phyloP scores from a whole-genome alignment of 1,140 invertebrate species.

The Habropoda laboriosa region DNA sequence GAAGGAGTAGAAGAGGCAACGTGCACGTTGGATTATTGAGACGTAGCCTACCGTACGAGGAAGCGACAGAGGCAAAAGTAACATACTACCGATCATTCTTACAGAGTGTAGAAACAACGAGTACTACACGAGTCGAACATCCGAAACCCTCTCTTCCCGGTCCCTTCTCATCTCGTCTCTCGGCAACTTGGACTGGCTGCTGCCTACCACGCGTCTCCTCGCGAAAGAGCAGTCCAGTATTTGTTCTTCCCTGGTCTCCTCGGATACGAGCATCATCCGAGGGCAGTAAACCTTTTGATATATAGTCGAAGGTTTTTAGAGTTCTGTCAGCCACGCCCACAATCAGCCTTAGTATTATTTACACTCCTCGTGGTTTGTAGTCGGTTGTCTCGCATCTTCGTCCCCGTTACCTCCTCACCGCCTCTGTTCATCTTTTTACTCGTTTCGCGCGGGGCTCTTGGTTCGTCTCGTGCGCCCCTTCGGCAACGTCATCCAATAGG shows the following conservation, averaged over 20 bases:
- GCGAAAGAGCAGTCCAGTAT: constrained; percentile 56
- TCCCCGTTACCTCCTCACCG: constrained; percentile 36
- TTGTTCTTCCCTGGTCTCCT: constrained; percentile 68
- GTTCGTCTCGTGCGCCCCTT: not conserved
- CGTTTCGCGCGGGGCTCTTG: constrained; percentile 26
- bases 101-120: constrained; percentile 61
- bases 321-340: constrained; percentile 83
- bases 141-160: not conserved
- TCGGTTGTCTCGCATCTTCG: constrained; percentile 58
- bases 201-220: constrained; percentile 46
- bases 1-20: not conserved
- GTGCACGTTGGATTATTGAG: constrained; percentile 69
- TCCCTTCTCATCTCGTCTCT: not conserved
- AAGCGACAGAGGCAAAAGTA: constrained; percentile 68
- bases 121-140: constrained; percentile 63
- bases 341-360: constrained; percentile 83
- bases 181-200: constrained; percentile 49
- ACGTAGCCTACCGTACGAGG: constrained; percentile 70
- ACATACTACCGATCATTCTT: constrained; percentile 74
- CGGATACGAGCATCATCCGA: constrained; percentile 75
- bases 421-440: constrained; percentile 34
- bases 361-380: constrained; percentile 79
- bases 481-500: constrained; percentile 31
- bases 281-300: constrained; percentile 82
- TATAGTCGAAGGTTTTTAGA: constrained; percentile 83